Percentiles rank a stretch among this genome's conserved stretches.
Conservation (phyloP, 2,888 invertebrate species). For the Megaustenia siamemsis region DNA sequence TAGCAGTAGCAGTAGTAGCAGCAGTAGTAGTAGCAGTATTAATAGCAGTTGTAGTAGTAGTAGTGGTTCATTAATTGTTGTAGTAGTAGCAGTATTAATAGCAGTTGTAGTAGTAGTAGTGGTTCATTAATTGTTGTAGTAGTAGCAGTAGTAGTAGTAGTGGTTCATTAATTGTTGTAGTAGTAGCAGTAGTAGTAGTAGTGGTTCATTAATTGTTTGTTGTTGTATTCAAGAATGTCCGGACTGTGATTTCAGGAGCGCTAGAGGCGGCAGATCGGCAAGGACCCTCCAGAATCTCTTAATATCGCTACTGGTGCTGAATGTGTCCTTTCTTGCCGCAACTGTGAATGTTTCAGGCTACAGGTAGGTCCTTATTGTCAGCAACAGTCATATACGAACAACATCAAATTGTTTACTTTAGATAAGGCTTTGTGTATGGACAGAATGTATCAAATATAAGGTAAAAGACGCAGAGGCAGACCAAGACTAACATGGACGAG, state of each 20-base stretch:
- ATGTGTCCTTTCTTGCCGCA: constrained; percentile 80
- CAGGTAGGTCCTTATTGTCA: constrained; percentile 47
- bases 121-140: neutral
- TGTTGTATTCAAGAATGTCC: too few relatives aligned
- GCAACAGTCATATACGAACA: too few relatives aligned
- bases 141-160: neutral
- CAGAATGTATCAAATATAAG: too few relatives aligned
- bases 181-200: neutral
- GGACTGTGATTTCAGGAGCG: constrained; percentile 74
- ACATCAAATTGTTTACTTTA: too few relatives aligned
- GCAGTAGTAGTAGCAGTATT: constrained; percentile 10
- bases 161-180: neutral
- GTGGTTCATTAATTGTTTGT: neutral
- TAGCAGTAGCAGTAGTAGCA: constrained; percentile 17
- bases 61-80: neutral
- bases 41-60: too few relatives aligned
- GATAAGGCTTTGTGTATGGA: too few relatives aligned
- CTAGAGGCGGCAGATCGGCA: constrained; percentile 81
- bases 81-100: constrained; percentile 20
- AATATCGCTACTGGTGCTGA: constrained; percentile 81
- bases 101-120: constrained; percentile 18
- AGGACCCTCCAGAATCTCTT: constrained; percentile 82
- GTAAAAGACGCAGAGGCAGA: too few relatives aligned
- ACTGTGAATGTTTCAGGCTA: constrained; percentile 57
- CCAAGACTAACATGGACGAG: too few relatives aligned